Conservation (phyloP, 1,140 invertebrate species). For the Caenorhabditis briggsae region DNA sequence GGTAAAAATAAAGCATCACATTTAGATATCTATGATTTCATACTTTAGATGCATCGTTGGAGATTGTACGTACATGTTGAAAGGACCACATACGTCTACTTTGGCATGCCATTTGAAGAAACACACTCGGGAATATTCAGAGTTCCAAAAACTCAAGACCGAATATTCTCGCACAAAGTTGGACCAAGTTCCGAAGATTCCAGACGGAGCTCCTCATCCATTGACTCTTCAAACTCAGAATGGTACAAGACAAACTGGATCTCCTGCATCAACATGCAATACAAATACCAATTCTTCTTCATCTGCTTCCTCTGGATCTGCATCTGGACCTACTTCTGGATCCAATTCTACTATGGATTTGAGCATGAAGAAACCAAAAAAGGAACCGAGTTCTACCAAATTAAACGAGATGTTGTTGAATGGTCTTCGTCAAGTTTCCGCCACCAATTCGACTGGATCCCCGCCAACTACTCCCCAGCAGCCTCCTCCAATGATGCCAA, state of each 20-base stretch:
- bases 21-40: not conserved
- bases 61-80: conserved; percentile 76
- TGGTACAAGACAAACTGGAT: conserved; percentile 1
- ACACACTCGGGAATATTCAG: conserved; percentile 75
- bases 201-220: conserved; percentile 40
- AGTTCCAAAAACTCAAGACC: conserved; percentile 75
- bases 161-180: conserved; percentile 61
- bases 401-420: conserved; percentile 30
- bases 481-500: conserved; percentile 43
- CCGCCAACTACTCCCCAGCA: conserved; percentile 48
- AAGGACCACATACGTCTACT: conserved; percentile 76
- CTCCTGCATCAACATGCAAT: conserved; percentile 33
- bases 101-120: conserved; percentile 77
- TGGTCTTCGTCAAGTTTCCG: conserved; percentile 35
- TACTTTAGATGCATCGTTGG: conserved; percentile 75
- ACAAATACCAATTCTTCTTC: conserved; percentile 51
- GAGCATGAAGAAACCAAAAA: conserved; percentile 50
- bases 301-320: conserved; percentile 30
- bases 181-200: conserved; percentile 10
- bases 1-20: conserved; percentile 56
- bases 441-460: conserved; percentile 32
- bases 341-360: conserved; percentile 13
- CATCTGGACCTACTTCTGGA: conserved; percentile 8
- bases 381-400: conserved; percentile 26
- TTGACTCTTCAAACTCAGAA: conserved; percentile 27